Conservation (phyloP, 2,888 invertebrate genomes). For the Ischnus inquisitorius region DNA sequence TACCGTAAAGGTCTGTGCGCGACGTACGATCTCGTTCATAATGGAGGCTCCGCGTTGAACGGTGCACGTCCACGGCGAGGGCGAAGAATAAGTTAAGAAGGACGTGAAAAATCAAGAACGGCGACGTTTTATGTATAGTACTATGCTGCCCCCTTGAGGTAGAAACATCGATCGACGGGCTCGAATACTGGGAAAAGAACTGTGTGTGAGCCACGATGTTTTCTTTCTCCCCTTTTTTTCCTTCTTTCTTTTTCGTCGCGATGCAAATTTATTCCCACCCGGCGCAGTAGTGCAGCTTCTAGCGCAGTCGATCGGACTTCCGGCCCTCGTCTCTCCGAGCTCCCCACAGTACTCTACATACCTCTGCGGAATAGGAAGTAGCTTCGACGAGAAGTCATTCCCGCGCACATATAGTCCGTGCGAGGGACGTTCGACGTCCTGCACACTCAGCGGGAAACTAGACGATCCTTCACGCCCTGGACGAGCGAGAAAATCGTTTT, state of each 20-base stretch:
- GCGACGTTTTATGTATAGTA: no score
- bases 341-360: slow-evolving; percentile 9
- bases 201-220: background rate
- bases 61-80: no score
- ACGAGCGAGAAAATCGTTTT: slow-evolving; percentile 31
- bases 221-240: background rate
- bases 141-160: background rate
- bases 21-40: no score
- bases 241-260: background rate
- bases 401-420: background rate
- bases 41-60: no score
- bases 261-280: slow-evolving; percentile 34
- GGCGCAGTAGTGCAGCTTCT: background rate
- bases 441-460: slow-evolving; percentile 10
- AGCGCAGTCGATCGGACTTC: slow-evolving; percentile 27
- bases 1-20: no score
- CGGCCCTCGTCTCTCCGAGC: slow-evolving; percentile 23
- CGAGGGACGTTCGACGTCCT: background rate
- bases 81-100: no score
- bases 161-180: slow-evolving; percentile 29
- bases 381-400: background rate
- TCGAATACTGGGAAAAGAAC: slow-evolving; percentile 9
- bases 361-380: slow-evolving; percentile 5
- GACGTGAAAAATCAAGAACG: no score
- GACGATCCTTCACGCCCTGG: slow-evolving; percentile 10